phyloP scores from a whole-genome alignment of 2,888 invertebrate species.

The Chirona hameri region DNA sequence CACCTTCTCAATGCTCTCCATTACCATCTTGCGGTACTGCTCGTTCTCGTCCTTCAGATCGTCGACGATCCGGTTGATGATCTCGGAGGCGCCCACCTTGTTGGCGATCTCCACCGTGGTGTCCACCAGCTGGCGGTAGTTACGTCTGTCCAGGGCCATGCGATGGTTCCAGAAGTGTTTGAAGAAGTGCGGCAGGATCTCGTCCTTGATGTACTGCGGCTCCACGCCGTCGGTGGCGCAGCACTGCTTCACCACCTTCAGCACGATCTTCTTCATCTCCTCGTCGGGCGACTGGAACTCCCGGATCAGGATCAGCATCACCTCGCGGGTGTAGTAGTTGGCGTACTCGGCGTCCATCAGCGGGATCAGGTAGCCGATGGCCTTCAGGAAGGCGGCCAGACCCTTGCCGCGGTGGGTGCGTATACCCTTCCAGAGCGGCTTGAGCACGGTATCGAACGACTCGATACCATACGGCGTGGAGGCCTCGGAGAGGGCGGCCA shows the following conservation, averaged over 20 bases:
- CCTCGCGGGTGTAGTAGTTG: slow-evolving; percentile 98
- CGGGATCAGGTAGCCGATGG: slow-evolving; percentile 98
- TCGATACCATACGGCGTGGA: slow-evolving; percentile 99
- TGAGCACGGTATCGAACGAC: slow-evolving; percentile 98
- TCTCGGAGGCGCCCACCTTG: slow-evolving; percentile 99
- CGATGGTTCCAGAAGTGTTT: slow-evolving; percentile 99
- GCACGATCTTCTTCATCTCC: slow-evolving; percentile 99
- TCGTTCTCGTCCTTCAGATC: slow-evolving; percentile 99
- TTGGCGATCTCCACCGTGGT: slow-evolving; percentile 99
- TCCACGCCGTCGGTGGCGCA: slow-evolving; percentile 99
- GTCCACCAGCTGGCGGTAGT: slow-evolving; percentile 92
- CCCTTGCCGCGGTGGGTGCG: slow-evolving; percentile 76
- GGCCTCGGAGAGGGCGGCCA: slow-evolving; percentile 97
- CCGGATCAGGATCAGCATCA: slow-evolving; percentile 96
- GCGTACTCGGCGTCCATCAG: slow-evolving; percentile 99
- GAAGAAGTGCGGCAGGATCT: slow-evolving; percentile 97
- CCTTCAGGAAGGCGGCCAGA: slow-evolving; percentile 97
- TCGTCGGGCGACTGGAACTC: slow-evolving; percentile 99
- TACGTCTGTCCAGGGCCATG: slow-evolving; percentile 97
- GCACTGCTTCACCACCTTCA: slow-evolving; percentile 99
- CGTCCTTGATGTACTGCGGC: slow-evolving; percentile 98
- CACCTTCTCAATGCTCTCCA: slow-evolving; percentile 98
- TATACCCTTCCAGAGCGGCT: slow-evolving; percentile 99
- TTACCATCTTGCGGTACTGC: slow-evolving; percentile 99
- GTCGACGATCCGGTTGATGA: slow-evolving; percentile 96